These are phyloP conservation scores for Orientallactaga sibirica DNA, from an alignment of 2,797 vertebrate species.

Conservation along the genomic window DNA sequence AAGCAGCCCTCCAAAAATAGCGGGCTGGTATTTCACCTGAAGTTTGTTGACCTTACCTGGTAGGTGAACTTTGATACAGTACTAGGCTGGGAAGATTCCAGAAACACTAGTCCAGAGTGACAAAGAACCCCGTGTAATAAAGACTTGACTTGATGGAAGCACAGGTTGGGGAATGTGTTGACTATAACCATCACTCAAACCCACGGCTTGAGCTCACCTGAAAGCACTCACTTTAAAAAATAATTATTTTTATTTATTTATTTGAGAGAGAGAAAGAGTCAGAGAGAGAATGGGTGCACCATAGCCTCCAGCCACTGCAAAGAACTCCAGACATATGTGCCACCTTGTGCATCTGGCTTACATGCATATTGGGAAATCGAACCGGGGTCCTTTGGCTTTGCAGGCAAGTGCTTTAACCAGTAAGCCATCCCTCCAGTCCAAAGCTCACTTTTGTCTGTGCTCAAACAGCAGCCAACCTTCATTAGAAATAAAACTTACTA, in stretches of 20 bases:
- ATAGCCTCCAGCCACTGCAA: too few species aligned
- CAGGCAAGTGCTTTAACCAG: too few species aligned
- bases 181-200: neutral
- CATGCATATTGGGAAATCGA: too few species aligned
- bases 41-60: neutral
- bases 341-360: too few species aligned
- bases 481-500: constrained; percentile 18
- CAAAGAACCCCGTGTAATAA: neutral
- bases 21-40: neutral
- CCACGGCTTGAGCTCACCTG: neutral
- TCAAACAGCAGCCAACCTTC: constrained; percentile 2
- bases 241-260: too few species aligned
- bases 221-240: neutral
- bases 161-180: neutral
- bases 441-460: neutral
- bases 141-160: constrained; percentile 6
- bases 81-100: neutral
- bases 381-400: too few species aligned
- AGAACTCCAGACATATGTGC: too few species aligned
- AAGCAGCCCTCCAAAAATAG: neutral
- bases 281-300: too few species aligned
- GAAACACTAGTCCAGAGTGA: constrained; percentile 34
- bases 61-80: neutral
- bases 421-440: too few species aligned
- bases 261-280: too few species aligned